Conservation (phyloP, 2,797 vertebrate genomes). For the Catamblyrhynchus diadema region DNA sequence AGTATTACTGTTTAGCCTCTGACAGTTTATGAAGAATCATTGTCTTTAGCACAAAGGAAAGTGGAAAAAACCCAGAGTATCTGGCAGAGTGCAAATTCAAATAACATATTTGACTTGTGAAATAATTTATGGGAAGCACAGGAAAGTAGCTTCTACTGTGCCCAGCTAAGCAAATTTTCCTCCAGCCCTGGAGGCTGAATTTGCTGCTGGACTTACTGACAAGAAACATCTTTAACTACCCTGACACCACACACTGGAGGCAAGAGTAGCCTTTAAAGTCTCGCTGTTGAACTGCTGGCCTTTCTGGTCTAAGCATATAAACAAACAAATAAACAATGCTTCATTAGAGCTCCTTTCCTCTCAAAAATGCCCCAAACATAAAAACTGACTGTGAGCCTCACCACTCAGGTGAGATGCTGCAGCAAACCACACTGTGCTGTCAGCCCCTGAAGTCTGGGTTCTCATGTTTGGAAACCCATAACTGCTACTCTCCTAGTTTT, state of each 20-base stretch:
- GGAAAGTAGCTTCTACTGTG: neutral
- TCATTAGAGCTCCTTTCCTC: neutral
- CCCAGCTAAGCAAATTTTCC: neutral
- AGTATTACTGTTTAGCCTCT: neutral
- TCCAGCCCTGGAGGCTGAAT: neutral
- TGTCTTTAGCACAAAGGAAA: neutral
- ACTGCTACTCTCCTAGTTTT: neutral
- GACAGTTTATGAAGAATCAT: neutral
- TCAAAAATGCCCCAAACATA: neutral
- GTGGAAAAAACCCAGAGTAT: neutral
- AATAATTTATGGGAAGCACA: neutral
- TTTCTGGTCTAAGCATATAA: neutral
- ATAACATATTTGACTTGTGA: neutral
- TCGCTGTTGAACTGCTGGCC: neutral
- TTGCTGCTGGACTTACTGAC: neutral
- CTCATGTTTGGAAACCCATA: neutral
- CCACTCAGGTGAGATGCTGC: neutral
- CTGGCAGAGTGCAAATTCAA: neutral
- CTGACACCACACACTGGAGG: neutral
- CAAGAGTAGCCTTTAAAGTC: neutral
- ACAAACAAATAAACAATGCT: neutral
- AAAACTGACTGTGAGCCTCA: accelerated
- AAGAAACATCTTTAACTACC: neutral
- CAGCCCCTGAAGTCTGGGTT: neutral
- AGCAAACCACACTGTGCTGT: neutral